These are phyloP conservation scores for Acrobeloides nanus DNA, from an alignment of 2,888 invertebrate species.

Conservation along the genomic window DNA sequence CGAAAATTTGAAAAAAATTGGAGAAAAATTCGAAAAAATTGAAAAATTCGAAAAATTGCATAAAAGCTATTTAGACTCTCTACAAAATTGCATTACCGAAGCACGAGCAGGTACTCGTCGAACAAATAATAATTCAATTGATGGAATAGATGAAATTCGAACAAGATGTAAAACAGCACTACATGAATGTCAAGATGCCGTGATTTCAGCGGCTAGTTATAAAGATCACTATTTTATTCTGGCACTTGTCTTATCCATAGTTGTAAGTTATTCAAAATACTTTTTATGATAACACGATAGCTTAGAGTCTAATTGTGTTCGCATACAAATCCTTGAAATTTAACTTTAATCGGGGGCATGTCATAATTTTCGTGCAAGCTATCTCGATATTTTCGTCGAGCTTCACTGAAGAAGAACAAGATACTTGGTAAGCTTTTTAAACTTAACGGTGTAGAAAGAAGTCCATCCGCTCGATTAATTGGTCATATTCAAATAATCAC, in stretches of 20 bases:
- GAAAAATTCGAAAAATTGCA: neutral
- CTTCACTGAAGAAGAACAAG: constrained; percentile 47
- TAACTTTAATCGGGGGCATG: too few species aligned
- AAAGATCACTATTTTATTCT: neutral
- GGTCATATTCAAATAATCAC: too few species aligned
- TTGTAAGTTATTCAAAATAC: too few species aligned
- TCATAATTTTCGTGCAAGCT: constrained; percentile 18
- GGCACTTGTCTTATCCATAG: constrained; percentile 1
- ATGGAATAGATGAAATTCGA: neutral
- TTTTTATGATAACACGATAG: too few species aligned
- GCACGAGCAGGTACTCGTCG: neutral
- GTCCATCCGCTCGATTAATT: too few species aligned
- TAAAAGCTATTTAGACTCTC: too few species aligned
- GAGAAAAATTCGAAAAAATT: constrained; percentile 4
- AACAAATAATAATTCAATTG: neutral
- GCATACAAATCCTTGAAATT: too few species aligned
- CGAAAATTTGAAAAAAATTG: constrained; percentile 11
- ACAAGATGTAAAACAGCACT: neutral
- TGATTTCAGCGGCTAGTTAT: too few species aligned
- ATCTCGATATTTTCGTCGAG: constrained; percentile 33
- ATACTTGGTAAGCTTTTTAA: constrained; percentile 38
- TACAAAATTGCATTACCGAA: too few species aligned
- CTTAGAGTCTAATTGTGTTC: too few species aligned
- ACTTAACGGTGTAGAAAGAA: too few species aligned
- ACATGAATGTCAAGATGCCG: neutral